Evolutionary conservation across 2,113 vertebrate genomes (phyloP).

Genomic region (Trogon melanurus): DNA sequence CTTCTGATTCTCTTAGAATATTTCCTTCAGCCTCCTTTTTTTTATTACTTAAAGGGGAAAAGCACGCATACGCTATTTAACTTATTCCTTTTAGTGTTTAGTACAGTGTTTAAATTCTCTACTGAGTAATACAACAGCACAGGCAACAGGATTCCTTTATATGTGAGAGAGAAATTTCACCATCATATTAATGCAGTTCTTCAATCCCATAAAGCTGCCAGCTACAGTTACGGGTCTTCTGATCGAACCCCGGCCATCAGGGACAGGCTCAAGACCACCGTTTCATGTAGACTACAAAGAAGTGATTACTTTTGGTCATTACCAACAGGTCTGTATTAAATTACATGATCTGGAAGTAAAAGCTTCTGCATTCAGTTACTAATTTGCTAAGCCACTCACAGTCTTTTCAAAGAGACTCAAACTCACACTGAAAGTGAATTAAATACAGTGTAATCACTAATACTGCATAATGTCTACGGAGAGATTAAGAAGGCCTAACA

Average conservation of each 20-base stretch:
- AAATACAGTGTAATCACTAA: constrained; percentile 58
- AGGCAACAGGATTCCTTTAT: not conserved
- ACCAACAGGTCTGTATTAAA: constrained; percentile 37
- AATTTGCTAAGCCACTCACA: constrained; percentile 54
- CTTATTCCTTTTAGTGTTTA: constrained; percentile 34
- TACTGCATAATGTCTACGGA: constrained; percentile 48
- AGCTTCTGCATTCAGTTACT: constrained; percentile 48
- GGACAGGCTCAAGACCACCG: constrained; percentile 1
- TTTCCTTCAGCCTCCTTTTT: constrained; percentile 9
- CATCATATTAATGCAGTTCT: not conserved
- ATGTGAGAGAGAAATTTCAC: not conserved
- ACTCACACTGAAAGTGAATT: constrained; percentile 55
- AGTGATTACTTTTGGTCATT: constrained; percentile 57
- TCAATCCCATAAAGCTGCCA: constrained; percentile 13
- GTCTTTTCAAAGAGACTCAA: constrained; percentile 44
- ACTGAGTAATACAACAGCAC: constrained; percentile 1
- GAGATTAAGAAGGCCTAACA: constrained; percentile 54
- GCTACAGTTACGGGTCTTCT: not conserved
- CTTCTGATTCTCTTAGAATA: not conserved
- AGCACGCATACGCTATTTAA: not conserved
- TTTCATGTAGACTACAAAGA: not conserved
- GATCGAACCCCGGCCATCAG: not conserved
- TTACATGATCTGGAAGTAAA: constrained; percentile 31
- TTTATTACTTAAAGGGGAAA: not conserved
- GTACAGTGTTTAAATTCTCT: not conserved